Evolutionary conservation across 2,113 vertebrate genomes (phyloP).

Genomic region (Barnardius zonarius): DNA sequence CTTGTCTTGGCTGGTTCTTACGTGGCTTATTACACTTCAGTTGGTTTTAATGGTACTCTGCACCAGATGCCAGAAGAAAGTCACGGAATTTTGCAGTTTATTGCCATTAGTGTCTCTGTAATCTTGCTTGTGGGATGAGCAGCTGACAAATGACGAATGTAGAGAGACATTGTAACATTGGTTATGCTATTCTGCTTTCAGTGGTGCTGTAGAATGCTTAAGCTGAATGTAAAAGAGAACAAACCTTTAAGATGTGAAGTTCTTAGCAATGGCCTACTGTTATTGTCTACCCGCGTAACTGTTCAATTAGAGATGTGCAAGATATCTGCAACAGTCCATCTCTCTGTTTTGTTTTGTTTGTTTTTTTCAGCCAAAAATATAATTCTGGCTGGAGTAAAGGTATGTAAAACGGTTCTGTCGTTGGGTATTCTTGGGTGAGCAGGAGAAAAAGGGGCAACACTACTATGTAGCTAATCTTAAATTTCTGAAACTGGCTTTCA

Average conservation of each 20-base stretch:
- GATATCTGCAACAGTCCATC: neutral
- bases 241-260: neutral
- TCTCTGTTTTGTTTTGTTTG: neutral
- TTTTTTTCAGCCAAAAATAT: constrained; percentile 91
- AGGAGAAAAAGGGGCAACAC: neutral
- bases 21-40: neutral
- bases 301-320: neutral
- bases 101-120: neutral
- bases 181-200: neutral
- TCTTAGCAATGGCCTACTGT: neutral
- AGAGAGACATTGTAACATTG: neutral
- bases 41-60: neutral
- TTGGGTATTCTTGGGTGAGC: neutral
- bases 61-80: neutral
- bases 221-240: neutral
- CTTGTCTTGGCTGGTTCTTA: neutral
- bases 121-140: neutral
- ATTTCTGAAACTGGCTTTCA: neutral
- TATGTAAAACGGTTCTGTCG: constrained; percentile 59
- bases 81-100: neutral
- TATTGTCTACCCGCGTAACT: neutral
- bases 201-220: neutral
- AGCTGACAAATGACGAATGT: neutral
- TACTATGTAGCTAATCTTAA: neutral
- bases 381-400: constrained; percentile 94